Percentiles rank a stretch among this genome's conserved stretches.
Conservation (phyloP, 2,113 vertebrate species). For the Urocolius indicus region DNA sequence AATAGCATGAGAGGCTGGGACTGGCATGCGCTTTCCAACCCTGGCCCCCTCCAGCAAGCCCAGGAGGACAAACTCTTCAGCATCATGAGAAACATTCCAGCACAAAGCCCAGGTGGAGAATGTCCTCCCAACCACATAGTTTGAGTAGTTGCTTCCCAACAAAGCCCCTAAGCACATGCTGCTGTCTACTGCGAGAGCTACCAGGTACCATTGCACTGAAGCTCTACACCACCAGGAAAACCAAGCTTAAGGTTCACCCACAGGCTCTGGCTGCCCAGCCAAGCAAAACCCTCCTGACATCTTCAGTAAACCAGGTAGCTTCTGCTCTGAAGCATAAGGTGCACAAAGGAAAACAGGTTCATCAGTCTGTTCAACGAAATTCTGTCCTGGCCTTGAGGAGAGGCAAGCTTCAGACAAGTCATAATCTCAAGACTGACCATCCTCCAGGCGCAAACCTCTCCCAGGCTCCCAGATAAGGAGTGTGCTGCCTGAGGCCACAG, state of each 20-base stretch:
- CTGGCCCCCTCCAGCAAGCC: no score
- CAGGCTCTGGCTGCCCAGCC: accelerated
- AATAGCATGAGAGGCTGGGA: no score
- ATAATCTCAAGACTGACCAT: neutral
- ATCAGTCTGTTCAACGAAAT: neutral
- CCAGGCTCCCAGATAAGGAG: neutral
- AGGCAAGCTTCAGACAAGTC: neutral
- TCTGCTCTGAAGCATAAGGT: neutral
- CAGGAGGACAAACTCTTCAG: neutral
- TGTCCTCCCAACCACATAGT: neutral
- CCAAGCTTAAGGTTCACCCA: neutral
- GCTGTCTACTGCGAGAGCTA: accelerated
- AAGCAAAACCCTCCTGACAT: neutral
- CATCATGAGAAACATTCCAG: neutral
- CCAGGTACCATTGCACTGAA: neutral
- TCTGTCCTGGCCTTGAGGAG: neutral
- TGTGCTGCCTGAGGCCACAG: neutral
- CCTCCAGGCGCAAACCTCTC: neutral
- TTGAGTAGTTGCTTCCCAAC: neutral
- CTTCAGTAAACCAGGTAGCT: neutral
- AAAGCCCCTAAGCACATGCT: neutral
- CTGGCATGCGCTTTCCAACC: no score
- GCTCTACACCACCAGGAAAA: neutral
- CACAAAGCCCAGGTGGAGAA: neutral
- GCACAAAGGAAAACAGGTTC: neutral